phyloP scores from a whole-genome alignment of 2,113 vertebrate genomes.

The Coregonus clupeaformis region DNA sequence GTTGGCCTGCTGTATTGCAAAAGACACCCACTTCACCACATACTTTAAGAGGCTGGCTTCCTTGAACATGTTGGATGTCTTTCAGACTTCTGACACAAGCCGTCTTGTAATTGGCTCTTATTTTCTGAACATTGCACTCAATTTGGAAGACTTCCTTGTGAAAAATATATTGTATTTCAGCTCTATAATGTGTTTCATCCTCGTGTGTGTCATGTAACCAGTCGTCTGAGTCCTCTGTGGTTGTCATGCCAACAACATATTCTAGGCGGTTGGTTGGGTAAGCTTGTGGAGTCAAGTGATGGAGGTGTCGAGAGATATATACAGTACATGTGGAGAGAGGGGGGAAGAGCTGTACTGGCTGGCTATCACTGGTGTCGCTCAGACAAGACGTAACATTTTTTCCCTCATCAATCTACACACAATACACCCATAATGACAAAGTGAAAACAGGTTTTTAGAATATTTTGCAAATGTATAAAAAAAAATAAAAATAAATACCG shows the following conservation, averaged over 20 bases:
- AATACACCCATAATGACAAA: too few relatives aligned
- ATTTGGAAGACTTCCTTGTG: slow-evolving; percentile 23
- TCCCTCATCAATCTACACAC: too few relatives aligned
- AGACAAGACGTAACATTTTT: too few relatives aligned
- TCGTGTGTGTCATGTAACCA: slow-evolving; percentile 60
- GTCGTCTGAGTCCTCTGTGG: slow-evolving; percentile 55
- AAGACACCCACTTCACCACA: not conserved
- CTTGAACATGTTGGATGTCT: slow-evolving; percentile 28
- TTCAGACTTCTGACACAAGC: slow-evolving; percentile 38
- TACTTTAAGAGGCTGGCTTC: not conserved
- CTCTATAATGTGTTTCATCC: slow-evolving; percentile 56
- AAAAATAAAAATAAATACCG: too few relatives aligned
- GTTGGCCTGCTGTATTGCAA: not conserved
- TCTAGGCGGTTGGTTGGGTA: slow-evolving; percentile 28
- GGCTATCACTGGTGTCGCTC: not conserved
- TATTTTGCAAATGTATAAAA: too few relatives aligned
- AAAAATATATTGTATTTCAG: slow-evolving; percentile 30
- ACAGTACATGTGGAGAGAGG: slow-evolving; percentile 24
- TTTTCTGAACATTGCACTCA: slow-evolving; percentile 13
- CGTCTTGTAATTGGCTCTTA: slow-evolving; percentile 42
- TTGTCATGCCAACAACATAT: slow-evolving; percentile 75
- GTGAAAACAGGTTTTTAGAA: too few relatives aligned
- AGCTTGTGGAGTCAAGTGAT: slow-evolving; percentile 33
- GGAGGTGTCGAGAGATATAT: slow-evolving; percentile 18
- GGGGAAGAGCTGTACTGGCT: slow-evolving; percentile 15